Base-by-base conservation (phyloP, 2,797 vertebrate genomes). In the Coccyzus lansbergi region DNA sequence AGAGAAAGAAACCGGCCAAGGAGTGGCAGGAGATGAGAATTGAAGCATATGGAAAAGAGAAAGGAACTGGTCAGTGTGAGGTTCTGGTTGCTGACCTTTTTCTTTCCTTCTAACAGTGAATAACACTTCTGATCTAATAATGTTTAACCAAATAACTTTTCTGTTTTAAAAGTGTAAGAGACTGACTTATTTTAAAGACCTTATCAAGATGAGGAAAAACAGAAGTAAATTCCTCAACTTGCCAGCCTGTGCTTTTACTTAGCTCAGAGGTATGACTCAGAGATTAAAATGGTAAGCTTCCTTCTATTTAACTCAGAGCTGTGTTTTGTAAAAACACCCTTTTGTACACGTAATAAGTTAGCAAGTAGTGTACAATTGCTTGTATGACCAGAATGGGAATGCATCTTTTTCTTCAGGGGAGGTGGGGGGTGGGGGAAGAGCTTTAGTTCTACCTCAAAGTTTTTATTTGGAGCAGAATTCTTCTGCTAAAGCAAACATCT, bases 211-310 rank as follows among this genome's bases (percentile, higher is more conserved):
- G 74, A 92, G 22, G 20, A 44, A 88, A 91, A 78, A 5, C 62
- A 90, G 88, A 90, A 86, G 56, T 78, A 62, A 87, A 91, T 75
- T 91, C 52, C 63, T 95, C 38, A 60, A 67, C 60, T 81, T 88
- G 40, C 59, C 14, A 65, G 46, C 10, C 58, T 67, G 15, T 69
- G 63, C 59, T 83, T 91, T 90, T 88, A 49, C 33, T 86, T 85
- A 55, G 48, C 40, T 82, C 5, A 14, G 53, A 90, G 72, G 64
- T 95, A 56, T 91, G 93, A 69, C 55, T 83, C 62, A 51, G 83
- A 82, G 12, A 17, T 86, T 84, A 63, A 84, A 86, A 83, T 44
- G 6, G 25, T 69, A 78, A 71, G 70, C 44, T 90, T 93, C 72
- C 71, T 85, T 52, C 55, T 86, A 3, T 83, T 90, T 65, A 83